phyloP scores from a whole-genome alignment of 2,888 invertebrate species.

The Mystacides longicornis region DNA sequence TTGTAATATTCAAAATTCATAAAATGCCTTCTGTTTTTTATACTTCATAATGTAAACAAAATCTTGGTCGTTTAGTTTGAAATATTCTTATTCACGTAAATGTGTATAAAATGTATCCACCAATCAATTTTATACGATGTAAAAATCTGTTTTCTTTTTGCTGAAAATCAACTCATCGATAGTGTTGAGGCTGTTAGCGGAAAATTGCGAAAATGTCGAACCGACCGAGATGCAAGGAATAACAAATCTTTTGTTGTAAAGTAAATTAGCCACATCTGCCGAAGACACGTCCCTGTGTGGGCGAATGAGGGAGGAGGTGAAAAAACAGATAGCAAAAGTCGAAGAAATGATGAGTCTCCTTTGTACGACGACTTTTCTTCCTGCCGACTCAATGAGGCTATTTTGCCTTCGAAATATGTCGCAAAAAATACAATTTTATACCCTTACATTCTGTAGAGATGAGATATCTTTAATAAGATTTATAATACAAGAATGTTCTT shows the following conservation, averaged over 20 bases:
- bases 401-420: not conserved
- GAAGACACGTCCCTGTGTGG: slow-evolving; percentile 1
- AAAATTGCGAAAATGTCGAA: not conserved
- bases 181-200: not conserved
- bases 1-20: no score
- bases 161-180: no score
- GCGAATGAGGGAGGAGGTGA: not conserved
- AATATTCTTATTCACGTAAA: no score
- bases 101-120: no score
- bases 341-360: not conserved
- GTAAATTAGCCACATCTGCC: slow-evolving; percentile 9
- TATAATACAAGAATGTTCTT: not conserved
- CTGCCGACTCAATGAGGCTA: not conserved
- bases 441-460: no score
- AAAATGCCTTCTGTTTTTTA: no score
- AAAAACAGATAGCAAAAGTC: not conserved
- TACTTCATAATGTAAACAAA: no score
- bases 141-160: no score
- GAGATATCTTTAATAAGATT: not conserved
- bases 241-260: not conserved
- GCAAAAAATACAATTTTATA: no score
- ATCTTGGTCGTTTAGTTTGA: no score
- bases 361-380: not conserved
- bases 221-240: not conserved
- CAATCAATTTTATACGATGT: no score